These are phyloP conservation scores for Microtus pennsylvanicus DNA, from an alignment of 2,113 vertebrate species.

Conservation along the genomic window DNA sequence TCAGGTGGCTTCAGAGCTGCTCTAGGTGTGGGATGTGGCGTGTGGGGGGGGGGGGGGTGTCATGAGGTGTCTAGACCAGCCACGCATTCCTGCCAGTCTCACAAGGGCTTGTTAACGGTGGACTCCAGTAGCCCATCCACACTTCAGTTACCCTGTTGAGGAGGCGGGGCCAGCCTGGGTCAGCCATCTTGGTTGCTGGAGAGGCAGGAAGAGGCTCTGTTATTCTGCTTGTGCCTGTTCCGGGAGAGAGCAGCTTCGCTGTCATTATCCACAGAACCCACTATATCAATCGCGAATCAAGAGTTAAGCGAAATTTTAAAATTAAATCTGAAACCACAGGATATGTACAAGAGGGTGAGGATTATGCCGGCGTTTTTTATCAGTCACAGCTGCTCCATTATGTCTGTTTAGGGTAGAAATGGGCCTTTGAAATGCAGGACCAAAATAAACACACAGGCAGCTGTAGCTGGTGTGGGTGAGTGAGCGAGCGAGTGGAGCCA, in stretches of 20 bases:
- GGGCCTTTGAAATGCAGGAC: slow-evolving; percentile 79
- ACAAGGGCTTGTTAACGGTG: not conserved
- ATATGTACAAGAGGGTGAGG: slow-evolving; percentile 77
- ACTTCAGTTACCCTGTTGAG: not conserved
- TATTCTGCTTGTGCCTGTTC: not conserved
- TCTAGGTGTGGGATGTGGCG: no score
- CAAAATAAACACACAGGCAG: slow-evolving; percentile 81
- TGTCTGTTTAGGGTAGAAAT: slow-evolving; percentile 80
- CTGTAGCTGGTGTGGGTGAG: slow-evolving; percentile 62
- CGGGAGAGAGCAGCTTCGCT: not conserved
- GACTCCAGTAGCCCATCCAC: no score
- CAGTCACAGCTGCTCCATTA: slow-evolving; percentile 82
- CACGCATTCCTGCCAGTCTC: not conserved
- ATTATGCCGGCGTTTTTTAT: slow-evolving; percentile 79
- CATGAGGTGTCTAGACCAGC: not conserved
- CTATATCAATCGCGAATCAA: slow-evolving; percentile 53
- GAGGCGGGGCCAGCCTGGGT: not conserved
- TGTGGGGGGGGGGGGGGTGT: fast-evolving
- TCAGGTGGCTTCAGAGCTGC: not conserved
- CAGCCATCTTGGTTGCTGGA: not conserved
- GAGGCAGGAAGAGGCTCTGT: not conserved
- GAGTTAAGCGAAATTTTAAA: slow-evolving; percentile 73
- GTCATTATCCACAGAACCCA: not conserved
- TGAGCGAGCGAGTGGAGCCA: slow-evolving; percentile 29
- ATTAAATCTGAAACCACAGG: slow-evolving; percentile 77